phyloP scores from a whole-genome alignment of 2,888 invertebrate genomes.

The Nomada fabriciana region DNA sequence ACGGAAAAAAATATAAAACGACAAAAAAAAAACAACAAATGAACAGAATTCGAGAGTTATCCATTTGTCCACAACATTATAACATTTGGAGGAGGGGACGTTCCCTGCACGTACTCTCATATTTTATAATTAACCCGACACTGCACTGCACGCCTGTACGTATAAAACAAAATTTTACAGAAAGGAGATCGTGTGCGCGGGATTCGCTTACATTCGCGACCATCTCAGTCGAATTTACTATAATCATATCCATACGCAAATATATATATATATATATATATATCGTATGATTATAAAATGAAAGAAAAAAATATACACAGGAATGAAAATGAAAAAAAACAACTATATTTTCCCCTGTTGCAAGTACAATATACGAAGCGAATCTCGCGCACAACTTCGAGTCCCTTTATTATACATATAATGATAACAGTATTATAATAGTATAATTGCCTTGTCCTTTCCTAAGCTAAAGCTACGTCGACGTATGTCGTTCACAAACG shows the following conservation, averaged over 20 bases:
- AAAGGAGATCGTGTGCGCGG: constrained; percentile 18
- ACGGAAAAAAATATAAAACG: constrained; percentile 25
- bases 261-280: too few species aligned
- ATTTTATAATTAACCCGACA: background rate
- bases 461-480: constrained; percentile 61
- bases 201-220: constrained; percentile 29
- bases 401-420: constrained; percentile 30
- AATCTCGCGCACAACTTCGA: constrained; percentile 48
- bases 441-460: constrained; percentile 60
- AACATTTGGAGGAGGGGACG: constrained; percentile 21
- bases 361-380: constrained; percentile 11
- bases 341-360: background rate
- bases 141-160: background rate
- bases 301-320: constrained; percentile 1
- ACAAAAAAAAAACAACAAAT: background rate
- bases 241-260: too few species aligned
- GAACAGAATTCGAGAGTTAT: constrained; percentile 20
- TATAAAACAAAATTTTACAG: constrained; percentile 2
- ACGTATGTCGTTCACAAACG: constrained; percentile 49
- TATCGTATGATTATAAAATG: background rate
- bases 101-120: background rate
- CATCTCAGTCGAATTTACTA: too few species aligned
- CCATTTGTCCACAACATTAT: constrained; percentile 13
- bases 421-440: constrained; percentile 58
- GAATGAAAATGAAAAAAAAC: constrained; percentile 13